phyloP scores from a whole-genome alignment of 2,113 vertebrate genomes.

The Podiceps cristatus region DNA sequence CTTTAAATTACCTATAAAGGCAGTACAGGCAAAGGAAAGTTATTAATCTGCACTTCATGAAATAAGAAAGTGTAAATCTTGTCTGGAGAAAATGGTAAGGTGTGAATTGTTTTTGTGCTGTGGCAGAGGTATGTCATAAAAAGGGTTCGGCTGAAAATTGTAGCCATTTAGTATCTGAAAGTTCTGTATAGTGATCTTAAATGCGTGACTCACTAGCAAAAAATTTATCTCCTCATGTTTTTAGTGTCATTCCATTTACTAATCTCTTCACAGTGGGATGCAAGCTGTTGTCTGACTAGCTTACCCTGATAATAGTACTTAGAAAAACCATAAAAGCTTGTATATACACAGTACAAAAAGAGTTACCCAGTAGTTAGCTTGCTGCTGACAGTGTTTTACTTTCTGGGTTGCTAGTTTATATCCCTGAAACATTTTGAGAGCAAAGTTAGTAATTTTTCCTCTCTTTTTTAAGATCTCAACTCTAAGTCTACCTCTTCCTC shows the following conservation, averaged over 20 bases:
- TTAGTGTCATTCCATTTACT: not conserved
- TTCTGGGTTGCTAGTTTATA: not conserved
- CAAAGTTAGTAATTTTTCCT: not conserved
- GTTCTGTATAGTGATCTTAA: not conserved
- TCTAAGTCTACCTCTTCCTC: slow-evolving; percentile 92
- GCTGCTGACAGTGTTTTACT: not conserved
- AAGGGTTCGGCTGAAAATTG: not conserved
- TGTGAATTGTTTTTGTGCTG: not conserved
- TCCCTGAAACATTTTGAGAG: not conserved
- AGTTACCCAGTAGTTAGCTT: not conserved
- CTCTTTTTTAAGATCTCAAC: slow-evolving; percentile 85
- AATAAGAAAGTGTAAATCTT: not conserved
- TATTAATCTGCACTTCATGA: not conserved
- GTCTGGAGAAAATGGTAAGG: not conserved
- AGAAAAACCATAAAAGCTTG: not conserved
- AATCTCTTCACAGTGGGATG: not conserved
- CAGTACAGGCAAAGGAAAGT: not conserved
- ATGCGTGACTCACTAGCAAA: not conserved
- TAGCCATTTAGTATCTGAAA: not conserved
- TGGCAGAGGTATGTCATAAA: not conserved
- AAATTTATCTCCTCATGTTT: not conserved
- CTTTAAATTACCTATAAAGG: not conserved
- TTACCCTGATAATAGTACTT: not conserved
- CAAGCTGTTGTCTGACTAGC: not conserved
- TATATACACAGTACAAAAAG: not conserved